Evolutionary conservation across 2,888 invertebrate species (phyloP), one percentile per base, ranked within the genome.

Genomic region (Prosapia bicincta): DNA sequence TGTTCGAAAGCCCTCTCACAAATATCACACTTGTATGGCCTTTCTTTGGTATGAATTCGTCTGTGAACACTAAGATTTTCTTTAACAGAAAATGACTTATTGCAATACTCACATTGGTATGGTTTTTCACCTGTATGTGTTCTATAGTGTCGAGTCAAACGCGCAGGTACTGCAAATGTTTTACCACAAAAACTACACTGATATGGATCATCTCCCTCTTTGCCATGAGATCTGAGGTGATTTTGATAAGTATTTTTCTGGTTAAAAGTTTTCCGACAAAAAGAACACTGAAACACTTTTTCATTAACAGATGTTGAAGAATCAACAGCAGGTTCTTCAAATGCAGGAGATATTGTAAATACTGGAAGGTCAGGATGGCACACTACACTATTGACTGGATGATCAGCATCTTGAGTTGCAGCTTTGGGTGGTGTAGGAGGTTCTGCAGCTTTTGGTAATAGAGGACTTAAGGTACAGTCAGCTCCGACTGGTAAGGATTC

Each of bases 51-150:
- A 85, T 96, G 96, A 80, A 96, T 96, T 77, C 96, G 90, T 65
- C 88, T 84, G 84, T 96, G 96, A 15, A 96, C 96, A 86, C 95
- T 95, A 76, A 96, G 87, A 84, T 96, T 96, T 85, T 96, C 96
- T 85, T 96, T 96, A 9, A 96, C 96, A 83, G 95, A 95, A 86
- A 96, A 96, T 83, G 94, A 93, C 85, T 96, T 96, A 85, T 92
- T 93, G 86, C 96, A 96, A 85, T 93, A 95, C 84, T 96, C 96
- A 85, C 96, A 96, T 84, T 93, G 91, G 84, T 95, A 96, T 0
- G 96, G 96, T 81, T 96, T 91, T 84, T 96, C 96, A 43, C 96
- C 96, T 26, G 96, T 96, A 84, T 96, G 96, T 10, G 95, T 96
- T 77, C 96, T 89, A 84, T 95, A 95, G 83, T 96, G 96, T 69